Evolutionary conservation across 2,888 invertebrate genomes (phyloP).

Genomic region (Vanessa cardui): DNA sequence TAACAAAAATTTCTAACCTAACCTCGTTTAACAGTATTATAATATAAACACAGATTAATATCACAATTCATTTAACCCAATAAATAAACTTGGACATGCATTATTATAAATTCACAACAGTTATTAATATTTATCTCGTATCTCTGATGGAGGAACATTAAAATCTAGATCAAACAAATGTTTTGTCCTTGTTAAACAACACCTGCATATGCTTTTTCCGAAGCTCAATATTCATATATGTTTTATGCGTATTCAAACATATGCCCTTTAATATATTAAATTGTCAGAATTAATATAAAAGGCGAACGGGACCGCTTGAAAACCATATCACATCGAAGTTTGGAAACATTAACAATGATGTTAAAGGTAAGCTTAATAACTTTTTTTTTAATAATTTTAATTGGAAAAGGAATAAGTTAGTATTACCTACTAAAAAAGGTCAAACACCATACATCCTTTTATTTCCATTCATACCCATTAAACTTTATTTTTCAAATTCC

Average conservation of each 20-base stretch:
- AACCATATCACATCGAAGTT: constrained; percentile 59
- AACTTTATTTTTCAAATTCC: no score
- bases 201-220: constrained; percentile 44
- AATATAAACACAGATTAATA: background rate
- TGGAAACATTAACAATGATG: constrained; percentile 64
- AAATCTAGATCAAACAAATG: background rate
- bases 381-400: background rate
- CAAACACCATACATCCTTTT: no score
- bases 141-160: background rate
- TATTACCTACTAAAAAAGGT: no score
- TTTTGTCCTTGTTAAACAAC: constrained; percentile 22
- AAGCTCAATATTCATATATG: constrained; percentile 36
- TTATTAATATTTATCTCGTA: background rate
- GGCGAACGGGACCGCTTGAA: constrained; percentile 48
- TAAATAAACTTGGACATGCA: no score
- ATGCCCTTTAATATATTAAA: constrained; percentile 35
- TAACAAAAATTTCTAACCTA: no score
- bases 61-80: no score
- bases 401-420: background rate
- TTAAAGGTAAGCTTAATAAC: constrained; percentile 63
- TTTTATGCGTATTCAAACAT: constrained; percentile 57
- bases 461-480: no score
- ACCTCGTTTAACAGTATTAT: background rate
- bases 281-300: constrained; percentile 63
- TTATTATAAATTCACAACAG: no score